Base-by-base conservation (phyloP, 2,888 invertebrate genomes). In the Acanthococcus lagerstroemiae region DNA sequence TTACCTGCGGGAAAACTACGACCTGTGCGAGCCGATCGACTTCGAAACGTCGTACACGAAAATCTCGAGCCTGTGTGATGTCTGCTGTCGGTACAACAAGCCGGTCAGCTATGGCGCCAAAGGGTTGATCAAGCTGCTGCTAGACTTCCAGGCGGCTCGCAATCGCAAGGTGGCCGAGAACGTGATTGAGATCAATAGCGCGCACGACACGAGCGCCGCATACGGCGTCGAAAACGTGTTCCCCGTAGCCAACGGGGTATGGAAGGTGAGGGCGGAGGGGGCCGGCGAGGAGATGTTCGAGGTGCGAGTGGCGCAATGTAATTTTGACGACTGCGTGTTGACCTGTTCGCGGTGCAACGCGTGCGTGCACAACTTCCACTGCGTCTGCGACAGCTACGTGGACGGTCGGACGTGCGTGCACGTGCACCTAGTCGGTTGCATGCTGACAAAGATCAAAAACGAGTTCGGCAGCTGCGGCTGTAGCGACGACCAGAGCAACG, bases 41-140 rank as follows among this genome's bases (percentile, higher is more conserved):
- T 57, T 57, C 30, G 66, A 66, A n/a, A 57, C 50, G 3, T 56
- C 66, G 3, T 66, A 66, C 56, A 66, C 30, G n/a, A 56, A 57
- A 26, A 30, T 66, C n/a, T 26, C 48, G 22, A 56, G 24, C 4
- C 15, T 56, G n/a, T 17, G 45, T 19, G 66, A 66, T 17, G 46
- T 56, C 15, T 48, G 50, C 17, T 55, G 45, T 19, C 55, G 55
- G 22, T 65, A 55, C 22, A 66, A 56, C 30, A 66, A 50, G 27
- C 27, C 48, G 2, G 57, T 56, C 6, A 45, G 30, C 0, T 24
- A 50, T 21, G 17, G 26, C 3, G 57, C 66, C 25, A 55, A 57
- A 48, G 66, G 56, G 1, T 22, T 66, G 56, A 66, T 66, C 24
- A 66, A 66, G 7, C 57, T 57, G 19, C 19, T 66, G 27, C 26